These are phyloP conservation scores for Drosophila tristis DNA, from an alignment of 1,140 invertebrate species.

Conservation along the genomic window DNA sequence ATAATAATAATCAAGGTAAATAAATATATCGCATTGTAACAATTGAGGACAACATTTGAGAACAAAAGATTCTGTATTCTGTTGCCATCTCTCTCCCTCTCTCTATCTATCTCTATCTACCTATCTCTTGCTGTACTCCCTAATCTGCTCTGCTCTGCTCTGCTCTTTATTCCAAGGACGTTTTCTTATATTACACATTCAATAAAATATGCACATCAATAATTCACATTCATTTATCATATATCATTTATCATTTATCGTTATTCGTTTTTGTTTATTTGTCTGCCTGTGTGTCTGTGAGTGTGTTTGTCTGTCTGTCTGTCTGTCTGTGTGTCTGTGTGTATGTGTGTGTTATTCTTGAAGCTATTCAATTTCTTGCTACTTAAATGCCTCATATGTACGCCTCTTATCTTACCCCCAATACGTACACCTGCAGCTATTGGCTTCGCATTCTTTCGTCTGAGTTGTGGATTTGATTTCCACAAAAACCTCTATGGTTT, in stretches of 20 bases:
- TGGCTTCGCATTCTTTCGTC: slow-evolving; percentile 6
- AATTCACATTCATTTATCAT: slow-evolving; percentile 68
- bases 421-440: slow-evolving; percentile 8
- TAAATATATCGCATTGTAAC: slow-evolving; percentile 73
- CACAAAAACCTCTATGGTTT: not conserved
- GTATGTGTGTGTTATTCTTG: slow-evolving; percentile 22
- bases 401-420: slow-evolving; percentile 38
- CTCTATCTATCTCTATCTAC: not conserved
- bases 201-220: slow-evolving; percentile 78
- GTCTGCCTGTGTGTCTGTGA: not conserved
- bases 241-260: slow-evolving; percentile 44
- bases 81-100: slow-evolving; percentile 48
- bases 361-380: slow-evolving; percentile 67
- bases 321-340: slow-evolving; percentile 10
- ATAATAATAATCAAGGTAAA: slow-evolving; percentile 70
- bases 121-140: slow-evolving; percentile 1
- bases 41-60: slow-evolving; percentile 80
- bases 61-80: slow-evolving; percentile 77
- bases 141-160: not conserved
- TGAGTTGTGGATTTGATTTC: slow-evolving; percentile 21
- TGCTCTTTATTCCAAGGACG: not conserved
- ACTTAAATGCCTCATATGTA: slow-evolving; percentile 58
- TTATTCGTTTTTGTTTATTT: slow-evolving; percentile 11
- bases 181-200: slow-evolving; percentile 54
- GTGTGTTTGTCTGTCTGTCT: slow-evolving; percentile 9